Evolutionary conservation across 2,888 invertebrate genomes (phyloP), one percentile per base, ranked within the genome.

Genomic region (Laspeyria flexula): DNA sequence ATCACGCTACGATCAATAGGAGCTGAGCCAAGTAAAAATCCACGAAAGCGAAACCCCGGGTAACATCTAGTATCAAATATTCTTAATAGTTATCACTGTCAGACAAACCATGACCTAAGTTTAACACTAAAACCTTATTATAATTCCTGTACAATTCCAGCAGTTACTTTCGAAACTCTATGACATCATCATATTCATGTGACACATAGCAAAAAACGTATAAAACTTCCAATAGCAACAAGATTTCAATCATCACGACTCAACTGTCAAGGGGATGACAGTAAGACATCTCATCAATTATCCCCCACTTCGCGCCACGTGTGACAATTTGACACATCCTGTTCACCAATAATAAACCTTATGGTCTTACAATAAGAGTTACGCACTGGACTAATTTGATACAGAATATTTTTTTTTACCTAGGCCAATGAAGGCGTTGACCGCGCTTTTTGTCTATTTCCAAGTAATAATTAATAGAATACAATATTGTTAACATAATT

Each of bases 241-340:
- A 23, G 43, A 33, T 64, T 63, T 75, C 77, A 60, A 71, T 77
- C 76, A 73, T 65, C 77, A 63, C 69, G 49, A 39, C 47, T 37
- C 47, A 61, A 56, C 65, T 53, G 65, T 73, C 75, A 73, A 66
- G 65, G 66, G 67, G 56, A 44, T 64, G 76, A 71, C 74, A 73
- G 66, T 66, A 45, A 65, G 76, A 77, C 77, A 64, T 70, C 73
- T 77, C 81, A 85, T 86, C 73, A 81, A 86, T 86, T 85, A 86
- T 85, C 83, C 74, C 84, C 85, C 77, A 67, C 81, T 60, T 59
- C 50, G 81, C 63, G 54, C 71, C 79, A 77, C 73, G 76, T 75
- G 78, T 77, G 77, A 80, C 80, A 72, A 64, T 48, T 55, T 60
- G 48, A 60, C 59, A 60, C 23, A 16, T 44, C 55, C 65, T 65